Base-by-base conservation (phyloP, 2,797 vertebrate genomes). In the Galaxias olidus region DNA sequence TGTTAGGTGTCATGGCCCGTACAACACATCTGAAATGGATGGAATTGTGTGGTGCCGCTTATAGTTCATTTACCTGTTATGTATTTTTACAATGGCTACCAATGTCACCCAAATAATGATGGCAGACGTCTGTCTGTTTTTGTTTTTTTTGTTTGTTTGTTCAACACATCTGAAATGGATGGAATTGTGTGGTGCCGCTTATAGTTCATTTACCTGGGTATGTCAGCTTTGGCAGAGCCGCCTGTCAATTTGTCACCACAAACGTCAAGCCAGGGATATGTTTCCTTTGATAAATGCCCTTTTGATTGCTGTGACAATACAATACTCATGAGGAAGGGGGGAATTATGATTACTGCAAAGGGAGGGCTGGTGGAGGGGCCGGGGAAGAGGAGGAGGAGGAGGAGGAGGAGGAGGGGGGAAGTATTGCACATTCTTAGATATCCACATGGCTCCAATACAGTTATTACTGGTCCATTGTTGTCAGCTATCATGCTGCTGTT, bases 381-480 rank as follows among this genome's bases (percentile, higher is more conserved):
- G 13, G 45, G 13, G 45, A 4, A 8, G 13, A 8, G 13, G 45
- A 69, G 14, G 19, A 1, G 13, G 8, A 47, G 45, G 13, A 8
- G 13, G 45, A 4, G 45, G 13, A 8, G 13, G 45, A 69, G 14
- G 19, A 1, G 45, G 63, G 15, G 47, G 52, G 55, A 55, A 20
- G 1, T 43, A 51, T 45, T 65, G 62, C 59, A 30, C 55, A 53
- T 52, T 60, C 55, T 44, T 71, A 65, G 59, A 78, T 78, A 79
- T 82, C 76, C 78, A 79, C 78, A 76, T 80, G 76, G 86, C 57
- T 75, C 65, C 69, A 62, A 75, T 54, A 72, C 53, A 17, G 51
- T 86, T 83, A 84, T 88, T 81, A 83, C 86, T 75, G 61, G 73
- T 66, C 78, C 60, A 84, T 87, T 89, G 86, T 87, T 78, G 83